Conservation (phyloP, 2,888 invertebrate species). For the Operophtera brumata region DNA sequence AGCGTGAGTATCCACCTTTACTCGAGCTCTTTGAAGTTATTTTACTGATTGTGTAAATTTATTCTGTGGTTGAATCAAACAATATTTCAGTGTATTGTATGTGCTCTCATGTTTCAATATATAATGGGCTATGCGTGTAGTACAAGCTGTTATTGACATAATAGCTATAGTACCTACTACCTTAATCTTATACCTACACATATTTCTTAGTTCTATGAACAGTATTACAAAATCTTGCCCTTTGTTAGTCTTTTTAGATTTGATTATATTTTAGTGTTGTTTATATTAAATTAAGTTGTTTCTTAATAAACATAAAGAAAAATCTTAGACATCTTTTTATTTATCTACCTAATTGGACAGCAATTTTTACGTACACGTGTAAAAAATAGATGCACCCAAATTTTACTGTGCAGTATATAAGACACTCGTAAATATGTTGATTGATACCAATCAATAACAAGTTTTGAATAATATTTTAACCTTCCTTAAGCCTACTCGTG, state of each 20-base stretch:
- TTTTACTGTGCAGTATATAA: too few species aligned
- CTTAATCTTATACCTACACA: neutral
- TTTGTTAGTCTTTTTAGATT: conserved; percentile 1
- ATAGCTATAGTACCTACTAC: conserved; percentile 1
- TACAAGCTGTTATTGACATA: conserved; percentile 3
- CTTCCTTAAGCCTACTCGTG: too few species aligned
- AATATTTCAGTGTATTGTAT: conserved; percentile 4
- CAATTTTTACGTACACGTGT: too few species aligned
- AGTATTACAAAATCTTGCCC: conserved; percentile 12
- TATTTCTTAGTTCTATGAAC: conserved; percentile 1
- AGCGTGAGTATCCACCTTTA: too few species aligned
- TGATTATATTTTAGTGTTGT: neutral
- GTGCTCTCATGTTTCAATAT: conserved; percentile 13
- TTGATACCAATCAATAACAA: neutral
- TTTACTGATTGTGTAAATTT: too few species aligned
- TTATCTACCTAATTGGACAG: too few species aligned
- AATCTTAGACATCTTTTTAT: too few species aligned
- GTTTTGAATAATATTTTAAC: neutral
- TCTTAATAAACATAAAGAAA: conserved; percentile 5
- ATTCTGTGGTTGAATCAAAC: too few species aligned
- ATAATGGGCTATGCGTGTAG: neutral
- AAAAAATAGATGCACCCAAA: too few species aligned
- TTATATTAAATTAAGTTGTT: neutral
- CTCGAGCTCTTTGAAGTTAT: too few species aligned
- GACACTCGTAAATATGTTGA: too few species aligned